Evolutionary conservation across 2,113 vertebrate species (phyloP), one percentile per base, ranked within the genome.

Genomic region (Hiodon tergisus): DNA sequence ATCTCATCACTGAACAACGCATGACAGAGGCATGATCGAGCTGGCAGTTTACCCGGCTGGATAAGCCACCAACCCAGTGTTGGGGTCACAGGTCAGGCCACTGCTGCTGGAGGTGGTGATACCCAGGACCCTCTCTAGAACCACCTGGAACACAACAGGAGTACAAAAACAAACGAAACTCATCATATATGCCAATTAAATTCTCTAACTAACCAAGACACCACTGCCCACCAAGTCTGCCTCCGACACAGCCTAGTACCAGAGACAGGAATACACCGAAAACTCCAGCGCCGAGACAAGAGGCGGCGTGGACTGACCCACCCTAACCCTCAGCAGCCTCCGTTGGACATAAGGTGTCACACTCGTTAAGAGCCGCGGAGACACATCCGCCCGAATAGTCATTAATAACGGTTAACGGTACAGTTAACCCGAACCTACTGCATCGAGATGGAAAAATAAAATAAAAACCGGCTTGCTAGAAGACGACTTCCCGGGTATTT

Each of bases 81-180:
- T 84, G 2, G 93, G 92, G 85, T 95, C 92, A 79, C 91, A 95
- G 73, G 93, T 87, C 77, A 97, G 73, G 53, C 90, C 83, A 51
- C 91, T 94, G 86, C 90, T 90, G 77, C 83, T 90, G 58, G 86
- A 86, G 0, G 92, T 82, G 6, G 91, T 94, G 82, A 97, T 88
- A 2, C 95, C 95, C 54, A 96, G 75, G 13, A 97, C 94, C 47
- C 91, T 94, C 83, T 95, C 93, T 31, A 96, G 83, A 17, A 73
- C 84, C 63, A 95, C 93, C 95, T 97, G 84, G 4, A 74, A 73
- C 11, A 53, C 7, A 54, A 67, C 0, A 60, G 80, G 54, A 17
- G 31, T 9, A 67, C 58, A 61, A 11, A 60, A 51, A 69, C 31
- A 31, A 31, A 46, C 59, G 1, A 68, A n/a, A 72, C 1, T 14